These are phyloP conservation scores for Florisuga fusca DNA, from an alignment of 2,797 vertebrate genomes.

Conservation along the genomic window DNA sequence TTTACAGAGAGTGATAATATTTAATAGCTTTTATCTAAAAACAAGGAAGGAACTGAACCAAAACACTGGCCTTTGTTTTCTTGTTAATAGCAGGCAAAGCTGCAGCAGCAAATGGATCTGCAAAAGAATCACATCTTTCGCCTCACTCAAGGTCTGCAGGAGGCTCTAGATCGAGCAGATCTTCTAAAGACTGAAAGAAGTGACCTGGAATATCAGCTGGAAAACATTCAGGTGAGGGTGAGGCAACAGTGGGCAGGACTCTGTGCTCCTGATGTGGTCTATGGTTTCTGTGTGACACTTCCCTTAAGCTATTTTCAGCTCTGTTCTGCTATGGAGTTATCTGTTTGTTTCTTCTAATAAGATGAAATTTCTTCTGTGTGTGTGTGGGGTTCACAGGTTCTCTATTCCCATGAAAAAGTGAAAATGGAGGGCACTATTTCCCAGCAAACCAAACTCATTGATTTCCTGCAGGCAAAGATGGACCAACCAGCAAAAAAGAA, in stretches of 20 bases:
- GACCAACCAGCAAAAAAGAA: conserved; percentile 99
- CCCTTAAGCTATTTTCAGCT: background rate
- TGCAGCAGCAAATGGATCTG: conserved; percentile 99
- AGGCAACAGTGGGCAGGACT: background rate
- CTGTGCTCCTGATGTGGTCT: background rate
- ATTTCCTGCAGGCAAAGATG: conserved; percentile 99
- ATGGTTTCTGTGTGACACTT: background rate
- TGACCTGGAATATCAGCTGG: conserved; percentile 92
- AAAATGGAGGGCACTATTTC: conserved; percentile 99
- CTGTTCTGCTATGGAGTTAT: background rate
- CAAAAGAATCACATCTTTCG: conserved; percentile 99
- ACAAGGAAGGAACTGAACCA: background rate
- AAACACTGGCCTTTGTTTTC: conserved; percentile 3
- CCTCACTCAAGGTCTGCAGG: conserved; percentile 95
- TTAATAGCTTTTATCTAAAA: background rate
- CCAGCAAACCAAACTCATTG: conserved; percentile 98
- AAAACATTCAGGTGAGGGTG: conserved; percentile 84
- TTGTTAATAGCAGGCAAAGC: conserved; percentile 90
- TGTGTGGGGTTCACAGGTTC: conserved; percentile 84
- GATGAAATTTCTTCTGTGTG: background rate
- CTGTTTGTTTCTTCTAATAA: background rate
- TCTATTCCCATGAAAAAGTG: conserved; percentile 98
- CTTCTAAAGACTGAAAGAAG: conserved; percentile 97
- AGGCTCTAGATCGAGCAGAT: conserved; percentile 95
- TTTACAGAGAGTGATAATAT: background rate